Base-by-base conservation (phyloP, 2,888 invertebrate genomes). In the Amiota mariae region DNA sequence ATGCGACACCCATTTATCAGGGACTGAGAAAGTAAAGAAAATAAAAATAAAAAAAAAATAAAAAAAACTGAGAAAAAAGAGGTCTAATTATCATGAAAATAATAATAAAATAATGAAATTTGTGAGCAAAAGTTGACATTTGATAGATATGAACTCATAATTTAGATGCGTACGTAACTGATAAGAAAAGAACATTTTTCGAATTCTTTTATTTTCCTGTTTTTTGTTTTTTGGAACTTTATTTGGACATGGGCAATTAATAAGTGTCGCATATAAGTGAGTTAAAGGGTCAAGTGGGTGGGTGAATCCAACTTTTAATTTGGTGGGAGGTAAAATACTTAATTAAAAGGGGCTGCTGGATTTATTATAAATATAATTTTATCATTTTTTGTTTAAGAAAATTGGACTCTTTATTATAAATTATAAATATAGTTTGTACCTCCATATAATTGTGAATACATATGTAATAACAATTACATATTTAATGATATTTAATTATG, bases 121-220 rank as follows among this genome's bases (percentile, higher is more conserved):
- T 68, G 67, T 24, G 24, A 68, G 67, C 24, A 24, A 68, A 68
- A 54, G 67, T 68, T 68, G 67, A 68, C 67, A 49, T 66, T 68
- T 68, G 51, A 68, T 20, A 68, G 51, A 68, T 51, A n/a, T n/a
- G 51, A 68, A 48, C 13, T 68, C 67, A 68, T 68, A 54, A 68
- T 54, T 68, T 68, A 68, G 67, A 54, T 68, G 67, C 67, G 36
- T 68, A 24, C 36, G 51, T 8, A 54, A 54, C 67, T 68, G 67
- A 68, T 68, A 68, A 68, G 67, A 51, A n/a, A 13, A 24, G 54
- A 54, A 54, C 36, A 36, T 36, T 36, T 36, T 36, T 36, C 36
- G 36, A 36, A 36, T 36, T 36, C 6, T 36, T 36, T 36, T 36
- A 6, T 36, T 36, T 36, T 1, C 2, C 3, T 24, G 2, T 24